Conservation (phyloP, 1,140 invertebrate species). For the Chionoecetes opilio region DNA sequence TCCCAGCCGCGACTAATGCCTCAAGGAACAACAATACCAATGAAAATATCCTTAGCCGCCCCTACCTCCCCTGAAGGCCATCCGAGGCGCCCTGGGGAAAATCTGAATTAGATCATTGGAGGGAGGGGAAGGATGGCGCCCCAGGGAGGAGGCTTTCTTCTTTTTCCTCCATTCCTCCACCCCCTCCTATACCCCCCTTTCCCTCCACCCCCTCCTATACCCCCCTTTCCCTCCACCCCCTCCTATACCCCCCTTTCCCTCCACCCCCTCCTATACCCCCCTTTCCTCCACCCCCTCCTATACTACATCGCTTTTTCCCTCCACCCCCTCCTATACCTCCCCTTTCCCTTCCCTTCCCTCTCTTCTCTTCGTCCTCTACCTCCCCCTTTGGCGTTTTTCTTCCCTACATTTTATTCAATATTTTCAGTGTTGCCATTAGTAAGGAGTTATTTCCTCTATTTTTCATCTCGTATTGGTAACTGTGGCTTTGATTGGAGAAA, state of each 20-base stretch:
- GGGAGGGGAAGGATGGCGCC: not conserved
- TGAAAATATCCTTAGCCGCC: not conserved
- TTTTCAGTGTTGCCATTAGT: slow-evolving; percentile 27
- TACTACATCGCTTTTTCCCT: not conserved
- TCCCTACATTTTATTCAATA: no score
- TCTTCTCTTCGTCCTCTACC: no score
- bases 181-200: not conserved
- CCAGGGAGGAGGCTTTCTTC: not conserved
- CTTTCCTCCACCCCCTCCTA: no score
- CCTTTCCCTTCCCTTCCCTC: no score
- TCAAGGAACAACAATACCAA: not conserved
- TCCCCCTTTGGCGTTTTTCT: no score
- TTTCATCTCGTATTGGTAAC: not conserved
- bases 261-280: not conserved
- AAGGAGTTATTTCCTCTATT: not conserved
- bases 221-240: not conserved
- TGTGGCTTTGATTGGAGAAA: not conserved
- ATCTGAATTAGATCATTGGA: slow-evolving; percentile 21
- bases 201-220: not conserved
- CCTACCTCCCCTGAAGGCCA: not conserved
- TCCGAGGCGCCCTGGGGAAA: slow-evolving; percentile 9
- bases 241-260: not conserved
- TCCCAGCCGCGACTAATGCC: not conserved
- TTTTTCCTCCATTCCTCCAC: not conserved
- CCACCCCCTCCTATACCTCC: not conserved